Evolutionary conservation across 2,888 invertebrate genomes (phyloP).

Genomic region (Heliconius ethilla): DNA sequence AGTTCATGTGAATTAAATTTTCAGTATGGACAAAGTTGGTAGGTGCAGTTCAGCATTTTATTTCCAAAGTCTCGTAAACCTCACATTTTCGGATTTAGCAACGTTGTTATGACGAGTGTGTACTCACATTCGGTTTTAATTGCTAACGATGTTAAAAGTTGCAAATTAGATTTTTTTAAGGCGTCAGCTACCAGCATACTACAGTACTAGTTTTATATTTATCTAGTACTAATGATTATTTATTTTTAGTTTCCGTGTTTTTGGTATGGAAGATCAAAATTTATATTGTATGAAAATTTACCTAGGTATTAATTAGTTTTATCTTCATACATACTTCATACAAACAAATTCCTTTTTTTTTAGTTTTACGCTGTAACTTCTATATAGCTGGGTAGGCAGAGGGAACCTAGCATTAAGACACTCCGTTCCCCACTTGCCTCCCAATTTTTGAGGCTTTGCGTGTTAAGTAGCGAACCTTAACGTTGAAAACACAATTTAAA

Average conservation of each 20-base stretch:
- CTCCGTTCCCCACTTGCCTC: too few relatives aligned
- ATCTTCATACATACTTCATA: too few relatives aligned
- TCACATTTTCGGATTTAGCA: conserved; percentile 24
- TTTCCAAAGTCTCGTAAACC: conserved; percentile 15
- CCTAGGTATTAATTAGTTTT: too few relatives aligned
- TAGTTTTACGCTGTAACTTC: too few relatives aligned
- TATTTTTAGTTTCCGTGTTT: not conserved
- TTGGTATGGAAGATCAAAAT: not conserved
- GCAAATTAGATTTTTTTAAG: conserved; percentile 7
- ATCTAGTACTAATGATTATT: not conserved
- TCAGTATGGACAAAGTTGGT: conserved; percentile 28
- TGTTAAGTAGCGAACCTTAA: too few relatives aligned
- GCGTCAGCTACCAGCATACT: not conserved
- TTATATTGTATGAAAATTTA: too few relatives aligned
- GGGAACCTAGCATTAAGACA: too few relatives aligned
- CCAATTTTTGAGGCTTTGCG: too few relatives aligned
- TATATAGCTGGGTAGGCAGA: too few relatives aligned
- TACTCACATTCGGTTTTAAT: conserved; percentile 19
- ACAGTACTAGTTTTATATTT: not conserved
- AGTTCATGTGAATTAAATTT: conserved; percentile 34
- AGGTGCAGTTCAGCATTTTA: conserved; percentile 25
- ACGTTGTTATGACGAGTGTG: conserved; percentile 24
- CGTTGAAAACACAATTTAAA: too few relatives aligned
- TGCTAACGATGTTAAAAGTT: conserved; percentile 4
- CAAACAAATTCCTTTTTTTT: too few relatives aligned